Conservation (phyloP, 1,140 invertebrate species). For the Diuraphis noxia region DNA sequence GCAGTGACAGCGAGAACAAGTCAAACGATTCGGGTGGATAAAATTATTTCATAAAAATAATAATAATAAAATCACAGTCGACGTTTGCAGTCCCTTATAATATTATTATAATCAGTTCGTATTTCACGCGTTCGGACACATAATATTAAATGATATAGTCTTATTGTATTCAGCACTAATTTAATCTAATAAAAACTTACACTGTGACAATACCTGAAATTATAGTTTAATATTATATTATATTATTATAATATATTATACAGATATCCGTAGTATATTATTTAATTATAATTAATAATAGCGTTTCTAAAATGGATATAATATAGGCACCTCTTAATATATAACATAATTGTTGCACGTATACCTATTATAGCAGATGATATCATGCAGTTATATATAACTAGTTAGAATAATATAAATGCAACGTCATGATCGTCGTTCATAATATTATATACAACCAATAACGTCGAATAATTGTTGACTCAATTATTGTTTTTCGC, state of each 20-base stretch:
- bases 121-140: background rate
- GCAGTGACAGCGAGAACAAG: background rate
- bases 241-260: too few species aligned
- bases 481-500: background rate
- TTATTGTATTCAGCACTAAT: background rate
- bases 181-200: background rate
- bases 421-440: background rate
- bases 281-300: background rate
- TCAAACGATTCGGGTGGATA: background rate
- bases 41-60: background rate
- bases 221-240: too few species aligned
- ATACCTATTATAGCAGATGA: background rate
- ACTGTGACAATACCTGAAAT: too few species aligned
- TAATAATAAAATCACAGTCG: background rate
- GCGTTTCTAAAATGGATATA: background rate
- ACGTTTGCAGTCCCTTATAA: background rate
- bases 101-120: background rate
- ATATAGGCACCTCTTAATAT: background rate
- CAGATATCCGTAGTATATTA: background rate
- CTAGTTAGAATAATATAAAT: background rate
- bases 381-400: background rate
- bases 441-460: background rate
- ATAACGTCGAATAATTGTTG: background rate
- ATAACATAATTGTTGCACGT: background rate
- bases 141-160: background rate